These are phyloP conservation scores for Tridacna gigas DNA, from an alignment of 2,888 invertebrate genomes.

Conservation along the genomic window DNA sequence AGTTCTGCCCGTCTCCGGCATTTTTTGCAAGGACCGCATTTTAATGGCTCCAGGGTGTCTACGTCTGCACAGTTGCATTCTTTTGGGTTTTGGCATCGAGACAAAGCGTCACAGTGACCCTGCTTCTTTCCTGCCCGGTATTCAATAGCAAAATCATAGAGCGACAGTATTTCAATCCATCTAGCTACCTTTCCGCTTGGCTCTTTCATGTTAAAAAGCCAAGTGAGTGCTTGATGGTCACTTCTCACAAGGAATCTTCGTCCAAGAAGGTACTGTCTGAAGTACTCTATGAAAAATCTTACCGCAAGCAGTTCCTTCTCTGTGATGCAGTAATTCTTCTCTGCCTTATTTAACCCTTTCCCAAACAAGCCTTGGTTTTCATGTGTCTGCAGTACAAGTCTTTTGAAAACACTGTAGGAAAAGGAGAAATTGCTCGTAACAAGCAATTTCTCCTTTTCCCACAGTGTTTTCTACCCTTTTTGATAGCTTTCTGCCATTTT, in stretches of 20 bases:
- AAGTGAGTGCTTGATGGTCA: constrained; percentile 50
- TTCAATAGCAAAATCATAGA: constrained; percentile 46
- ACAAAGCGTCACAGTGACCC: constrained; percentile 58
- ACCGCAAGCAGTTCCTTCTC: background rate
- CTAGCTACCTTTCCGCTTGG: constrained; percentile 54
- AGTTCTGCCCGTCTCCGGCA: constrained; percentile 1
- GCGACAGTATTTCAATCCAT: constrained; percentile 48
- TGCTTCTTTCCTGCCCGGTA: constrained; percentile 45
- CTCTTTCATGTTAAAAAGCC: constrained; percentile 59
- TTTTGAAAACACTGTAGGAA: no score
- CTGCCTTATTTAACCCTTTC: no score
- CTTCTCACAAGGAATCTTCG: constrained; percentile 37
- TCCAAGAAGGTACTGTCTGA: no score
- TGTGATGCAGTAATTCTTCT: no score
- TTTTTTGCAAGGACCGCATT: constrained; percentile 4
- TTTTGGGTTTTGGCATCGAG: constrained; percentile 44
- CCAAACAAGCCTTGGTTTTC: no score
- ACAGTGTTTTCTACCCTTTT: no score
- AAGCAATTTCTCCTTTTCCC: no score
- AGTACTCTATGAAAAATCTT: constrained; percentile 3
- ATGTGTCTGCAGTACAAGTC: no score
- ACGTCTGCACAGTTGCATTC: constrained; percentile 35
- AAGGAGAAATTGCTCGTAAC: no score
- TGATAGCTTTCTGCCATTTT: no score
- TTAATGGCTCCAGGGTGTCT: constrained; percentile 1